Evolutionary conservation across 2,888 invertebrate genomes (phyloP), one percentile per base, ranked within the genome.

Genomic region (Pandemis cinnamomeana): DNA sequence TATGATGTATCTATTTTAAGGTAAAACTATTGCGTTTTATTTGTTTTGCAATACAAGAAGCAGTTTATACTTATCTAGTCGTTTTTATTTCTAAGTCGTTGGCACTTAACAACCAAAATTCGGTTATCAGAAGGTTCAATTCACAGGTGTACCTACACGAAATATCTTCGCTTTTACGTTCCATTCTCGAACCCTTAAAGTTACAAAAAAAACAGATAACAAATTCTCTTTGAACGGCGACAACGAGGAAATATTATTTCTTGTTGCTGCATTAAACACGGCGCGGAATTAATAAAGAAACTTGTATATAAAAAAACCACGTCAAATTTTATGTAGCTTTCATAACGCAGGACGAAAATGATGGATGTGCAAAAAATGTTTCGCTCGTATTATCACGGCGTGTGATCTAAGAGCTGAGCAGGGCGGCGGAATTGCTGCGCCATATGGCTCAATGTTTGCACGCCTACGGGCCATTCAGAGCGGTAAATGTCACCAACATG

Each of bases 321-420:
- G 46, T 20, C 58, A 61, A 63, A 66, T 74, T 74, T 70, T 73
- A 5, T 42, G 64, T 64, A 69, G 48, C 64, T 73, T 74, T 70
- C 61, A 74, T 74, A 61, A 70, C 51, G 60, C 60, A 60, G 67
- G 67, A 51, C 61, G 58, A 6, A 61, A 44, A 74, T 70, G 73
- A 74, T 74, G 73, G 73, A 74, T 74, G 73, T 61, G 72, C 67
- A 46, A 72, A 72, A 60, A 67, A 66, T 70, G 70, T 61, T 61
- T n/a, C 27, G 36, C 8, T 42, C 66, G 53, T 69, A 70, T 73
- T 73, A 73, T 74, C 73, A 46, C 11, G 66, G 51, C 60, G 51
- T 63, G 42, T 63, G 66, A 70, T 70, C 72, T 69, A 11, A 61
- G 41, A 60, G 51, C 63, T 44, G 48, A 27, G 41, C 61, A 44